A percentile compares a stretch with the other conserved stretches of the same genome.
phyloP scores from a whole-genome alignment of 2,113 vertebrate genomes.

The Theropithecus gelada region DNA sequence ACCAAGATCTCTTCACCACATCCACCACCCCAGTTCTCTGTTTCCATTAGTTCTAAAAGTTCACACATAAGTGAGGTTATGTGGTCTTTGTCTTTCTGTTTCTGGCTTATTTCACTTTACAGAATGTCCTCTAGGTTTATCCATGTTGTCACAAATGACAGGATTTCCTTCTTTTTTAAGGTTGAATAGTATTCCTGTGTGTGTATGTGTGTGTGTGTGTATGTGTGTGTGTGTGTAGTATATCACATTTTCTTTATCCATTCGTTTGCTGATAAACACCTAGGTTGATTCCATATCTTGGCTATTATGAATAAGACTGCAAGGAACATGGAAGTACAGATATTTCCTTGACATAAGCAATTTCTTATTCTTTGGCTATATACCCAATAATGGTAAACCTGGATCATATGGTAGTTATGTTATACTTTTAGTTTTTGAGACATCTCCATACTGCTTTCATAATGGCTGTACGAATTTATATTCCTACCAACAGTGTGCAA shows the following conservation, averaged over 20 bases:
- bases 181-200: background rate
- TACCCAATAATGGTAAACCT: background rate
- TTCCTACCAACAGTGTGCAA: background rate
- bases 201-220: too few relatives aligned
- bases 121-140: background rate
- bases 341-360: background rate
- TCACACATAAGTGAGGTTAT: background rate
- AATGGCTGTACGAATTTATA: background rate
- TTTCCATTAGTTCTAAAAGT: background rate
- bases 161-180: background rate
- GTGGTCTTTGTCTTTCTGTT: background rate
- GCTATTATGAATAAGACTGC: background rate
- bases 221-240: background rate
- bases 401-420: background rate
- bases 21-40: background rate
- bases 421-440: background rate
- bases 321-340: background rate
- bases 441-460: background rate
- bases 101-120: background rate
- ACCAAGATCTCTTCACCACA: background rate
- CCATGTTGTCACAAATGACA: background rate
- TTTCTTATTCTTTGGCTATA: background rate
- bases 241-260: background rate
- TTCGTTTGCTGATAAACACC: background rate
- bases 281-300: background rate